Evolutionary conservation across 2,113 vertebrate species (phyloP).

Genomic region (Dasyurus viverrinus): DNA sequence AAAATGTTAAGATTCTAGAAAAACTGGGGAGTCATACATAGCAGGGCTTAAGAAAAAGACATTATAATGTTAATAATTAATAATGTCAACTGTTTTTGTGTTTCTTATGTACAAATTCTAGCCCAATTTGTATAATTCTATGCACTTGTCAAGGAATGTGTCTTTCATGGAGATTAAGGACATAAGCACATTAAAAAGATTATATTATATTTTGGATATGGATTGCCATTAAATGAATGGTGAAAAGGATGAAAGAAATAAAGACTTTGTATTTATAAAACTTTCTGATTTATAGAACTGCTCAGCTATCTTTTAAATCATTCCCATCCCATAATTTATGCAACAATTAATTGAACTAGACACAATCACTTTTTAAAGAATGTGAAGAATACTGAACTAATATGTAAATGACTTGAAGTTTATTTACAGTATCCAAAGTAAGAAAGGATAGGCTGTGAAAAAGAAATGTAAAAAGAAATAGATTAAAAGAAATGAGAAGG

Average conservation of each 20-base stretch:
- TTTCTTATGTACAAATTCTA: neutral
- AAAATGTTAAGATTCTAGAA: neutral
- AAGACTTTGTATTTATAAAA: neutral
- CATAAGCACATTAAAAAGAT: neutral
- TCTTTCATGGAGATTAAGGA: neutral
- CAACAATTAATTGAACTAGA: neutral
- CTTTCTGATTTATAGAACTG: neutral
- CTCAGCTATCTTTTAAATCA: neutral
- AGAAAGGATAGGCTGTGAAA: neutral
- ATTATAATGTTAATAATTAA: neutral
- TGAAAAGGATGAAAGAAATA: slow-evolving; percentile 32
- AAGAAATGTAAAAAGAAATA: neutral
- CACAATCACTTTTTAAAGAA: neutral
- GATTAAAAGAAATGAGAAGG: neutral
- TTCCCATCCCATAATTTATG: neutral
- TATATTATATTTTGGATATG: neutral
- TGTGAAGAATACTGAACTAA: neutral
- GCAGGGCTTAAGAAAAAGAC: fast-evolving
- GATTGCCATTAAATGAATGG: neutral
- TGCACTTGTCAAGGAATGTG: neutral
- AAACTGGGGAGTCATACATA: neutral
- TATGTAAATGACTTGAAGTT: neutral
- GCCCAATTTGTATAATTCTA: neutral
- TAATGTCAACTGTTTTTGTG: neutral
- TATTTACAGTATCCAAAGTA: neutral